These are phyloP conservation scores for Betta splendens DNA, from an alignment of 2,797 vertebrate species.

Conservation along the genomic window DNA sequence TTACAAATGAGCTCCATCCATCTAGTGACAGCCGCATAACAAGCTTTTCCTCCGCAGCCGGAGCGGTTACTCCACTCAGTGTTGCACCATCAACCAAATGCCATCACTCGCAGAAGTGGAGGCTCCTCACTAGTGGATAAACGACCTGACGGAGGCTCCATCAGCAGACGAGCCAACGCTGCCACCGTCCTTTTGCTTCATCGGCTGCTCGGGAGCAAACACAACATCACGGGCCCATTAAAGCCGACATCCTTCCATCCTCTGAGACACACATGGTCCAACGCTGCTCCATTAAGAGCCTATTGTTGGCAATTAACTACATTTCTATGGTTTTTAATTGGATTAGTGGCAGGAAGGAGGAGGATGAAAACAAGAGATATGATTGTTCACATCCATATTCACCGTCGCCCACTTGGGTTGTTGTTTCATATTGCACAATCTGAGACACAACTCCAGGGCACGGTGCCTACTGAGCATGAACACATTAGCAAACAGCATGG, in stretches of 20 bases:
- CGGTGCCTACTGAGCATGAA: constrained; percentile 45
- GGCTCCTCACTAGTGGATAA: constrained; percentile 65
- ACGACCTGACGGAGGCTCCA: constrained; percentile 71
- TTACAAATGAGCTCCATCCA: constrained; percentile 47
- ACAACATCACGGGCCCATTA: constrained; percentile 47
- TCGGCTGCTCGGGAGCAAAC: constrained; percentile 27
- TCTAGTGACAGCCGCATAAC: constrained; percentile 46
- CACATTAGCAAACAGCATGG: constrained; percentile 74
- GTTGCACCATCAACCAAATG: constrained; percentile 43
- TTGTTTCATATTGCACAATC: constrained; percentile 57
- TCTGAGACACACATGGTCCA: constrained; percentile 45
- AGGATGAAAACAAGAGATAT: constrained; percentile 44
- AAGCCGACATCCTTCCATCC: constrained; percentile 37
- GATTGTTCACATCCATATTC: constrained; percentile 53
- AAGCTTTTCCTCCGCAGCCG: constrained; percentile 30
- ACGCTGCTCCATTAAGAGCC: constrained; percentile 69
- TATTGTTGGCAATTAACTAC: constrained; percentile 73
- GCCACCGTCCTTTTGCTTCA: constrained; percentile 43
- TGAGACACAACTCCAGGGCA: constrained; percentile 61
- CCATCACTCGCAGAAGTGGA: constrained; percentile 56
- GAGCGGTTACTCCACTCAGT: constrained; percentile 53
- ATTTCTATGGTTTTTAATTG: constrained; percentile 71
- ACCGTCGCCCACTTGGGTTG: constrained; percentile 41
- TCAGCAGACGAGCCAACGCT: constrained; percentile 48
- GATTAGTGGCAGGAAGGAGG: constrained; percentile 37